Evolutionary conservation across 2,113 vertebrate genomes (phyloP).

Genomic region (Thamnaconus septentrionalis): DNA sequence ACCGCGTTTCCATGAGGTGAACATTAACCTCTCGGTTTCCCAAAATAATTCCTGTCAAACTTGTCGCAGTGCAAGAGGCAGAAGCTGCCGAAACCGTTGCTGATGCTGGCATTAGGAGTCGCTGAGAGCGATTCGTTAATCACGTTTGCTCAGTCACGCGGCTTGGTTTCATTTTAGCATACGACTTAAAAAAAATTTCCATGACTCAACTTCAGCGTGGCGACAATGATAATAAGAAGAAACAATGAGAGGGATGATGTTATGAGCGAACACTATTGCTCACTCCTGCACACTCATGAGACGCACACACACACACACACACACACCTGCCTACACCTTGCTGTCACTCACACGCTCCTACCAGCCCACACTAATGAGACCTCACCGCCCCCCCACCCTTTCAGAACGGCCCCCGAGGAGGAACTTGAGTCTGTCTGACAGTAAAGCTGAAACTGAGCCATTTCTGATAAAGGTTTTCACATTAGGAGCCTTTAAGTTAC

Average conservation of each 20-base stretch:
- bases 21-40: not conserved
- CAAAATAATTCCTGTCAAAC: not conserved
- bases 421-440: slow-evolving; percentile 1
- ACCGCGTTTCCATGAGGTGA: not conserved
- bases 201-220: too few relatives aligned
- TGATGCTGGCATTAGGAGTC: not conserved
- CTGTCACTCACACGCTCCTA: not conserved
- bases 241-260: too few relatives aligned
- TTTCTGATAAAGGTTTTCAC: slow-evolving; percentile 6
- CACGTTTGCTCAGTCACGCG: too few relatives aligned
- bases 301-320: too few relatives aligned
- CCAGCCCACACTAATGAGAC: slow-evolving; percentile 11
- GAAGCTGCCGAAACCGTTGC: not conserved
- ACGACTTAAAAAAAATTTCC: too few relatives aligned
- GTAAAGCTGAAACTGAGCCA: not conserved
- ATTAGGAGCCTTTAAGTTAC: not conserved
- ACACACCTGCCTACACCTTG: slow-evolving; percentile 1
- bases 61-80: not conserved
- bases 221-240: too few relatives aligned
- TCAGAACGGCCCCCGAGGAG: slow-evolving; percentile 7
- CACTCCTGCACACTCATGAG: too few relatives aligned
- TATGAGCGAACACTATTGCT: too few relatives aligned
- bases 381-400: too few relatives aligned
- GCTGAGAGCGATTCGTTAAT: not conserved
- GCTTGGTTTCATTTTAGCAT: too few relatives aligned